A percentile compares a stretch with the other conserved stretches of the same genome.
Conservation (phyloP, 2,797 vertebrate species). For the Somateria mollissima region DNA sequence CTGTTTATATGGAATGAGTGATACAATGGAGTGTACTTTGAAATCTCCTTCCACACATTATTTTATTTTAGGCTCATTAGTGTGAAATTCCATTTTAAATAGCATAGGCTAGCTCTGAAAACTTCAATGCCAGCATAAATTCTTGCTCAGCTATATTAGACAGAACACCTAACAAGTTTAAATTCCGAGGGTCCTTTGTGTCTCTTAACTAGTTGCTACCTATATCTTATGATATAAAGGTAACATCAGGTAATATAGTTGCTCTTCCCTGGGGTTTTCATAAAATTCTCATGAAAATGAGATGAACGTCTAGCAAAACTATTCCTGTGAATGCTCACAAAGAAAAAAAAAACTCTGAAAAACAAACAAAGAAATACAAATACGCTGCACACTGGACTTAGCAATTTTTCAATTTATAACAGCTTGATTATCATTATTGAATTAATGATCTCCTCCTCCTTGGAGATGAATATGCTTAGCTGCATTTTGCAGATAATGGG, state of each 20-base stretch:
- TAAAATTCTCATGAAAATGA: slow-evolving; percentile 15
- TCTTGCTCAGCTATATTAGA: slow-evolving; percentile 51
- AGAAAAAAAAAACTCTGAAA: neutral
- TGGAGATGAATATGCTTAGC: neutral
- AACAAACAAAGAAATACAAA: neutral
- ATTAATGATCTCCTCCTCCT: neutral
- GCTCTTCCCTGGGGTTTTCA: slow-evolving; percentile 6
- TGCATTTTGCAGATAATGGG: neutral
- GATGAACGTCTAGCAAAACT: neutral
- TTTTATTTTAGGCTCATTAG: slow-evolving; percentile 78
- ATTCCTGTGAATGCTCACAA: neutral
- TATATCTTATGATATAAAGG: slow-evolving; percentile 46
- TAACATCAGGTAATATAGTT: slow-evolving; percentile 65
- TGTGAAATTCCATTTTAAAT: slow-evolving; percentile 78
- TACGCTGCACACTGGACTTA: neutral
- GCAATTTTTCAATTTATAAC: neutral
- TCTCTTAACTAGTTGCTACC: slow-evolving; percentile 57
- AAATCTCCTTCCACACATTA: slow-evolving; percentile 72
- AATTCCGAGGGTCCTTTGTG: slow-evolving; percentile 67
- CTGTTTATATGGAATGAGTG: neutral
- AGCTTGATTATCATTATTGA: neutral
- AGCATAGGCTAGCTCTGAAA: slow-evolving; percentile 70
- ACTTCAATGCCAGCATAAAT: slow-evolving; percentile 60
- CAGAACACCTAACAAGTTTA: slow-evolving; percentile 63
- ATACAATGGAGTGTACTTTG: slow-evolving; percentile 60